Conservation (phyloP, 2,113 vertebrate species). For the Pelusios castaneus region DNA sequence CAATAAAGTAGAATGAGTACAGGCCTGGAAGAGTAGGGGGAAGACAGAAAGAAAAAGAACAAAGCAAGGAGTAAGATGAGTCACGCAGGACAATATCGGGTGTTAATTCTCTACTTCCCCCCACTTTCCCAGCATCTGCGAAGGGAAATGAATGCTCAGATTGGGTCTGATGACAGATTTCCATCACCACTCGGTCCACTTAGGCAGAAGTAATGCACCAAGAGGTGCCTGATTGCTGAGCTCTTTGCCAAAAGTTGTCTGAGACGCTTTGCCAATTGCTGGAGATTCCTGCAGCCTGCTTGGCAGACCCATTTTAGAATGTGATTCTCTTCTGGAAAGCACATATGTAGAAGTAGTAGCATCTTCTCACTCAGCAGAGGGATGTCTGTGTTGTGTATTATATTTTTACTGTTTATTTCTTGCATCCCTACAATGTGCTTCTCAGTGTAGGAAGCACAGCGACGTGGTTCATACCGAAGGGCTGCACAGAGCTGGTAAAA, state of each 20-base stretch:
- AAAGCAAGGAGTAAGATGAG: not conserved
- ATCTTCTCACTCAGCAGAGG: too few species aligned
- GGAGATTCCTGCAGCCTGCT: not conserved
- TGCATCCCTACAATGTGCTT: not conserved
- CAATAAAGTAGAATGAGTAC: fast-evolving
- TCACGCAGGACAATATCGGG: not conserved
- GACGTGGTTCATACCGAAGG: not conserved
- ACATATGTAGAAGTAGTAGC: not conserved
- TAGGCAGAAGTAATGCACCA: fast-evolving
- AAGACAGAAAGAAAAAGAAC: not conserved
- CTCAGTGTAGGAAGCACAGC: not conserved
- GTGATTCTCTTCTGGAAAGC: too few species aligned
- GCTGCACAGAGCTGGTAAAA: not conserved
- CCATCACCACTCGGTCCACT: not conserved
- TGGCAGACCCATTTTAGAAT: not conserved
- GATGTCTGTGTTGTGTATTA: not conserved
- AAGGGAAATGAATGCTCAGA: not conserved
- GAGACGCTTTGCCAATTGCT: not conserved
- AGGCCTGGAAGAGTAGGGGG: fast-evolving
- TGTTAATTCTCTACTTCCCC: not conserved
- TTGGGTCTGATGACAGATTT: not conserved
- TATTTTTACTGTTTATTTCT: not conserved
- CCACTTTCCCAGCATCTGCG: not conserved
- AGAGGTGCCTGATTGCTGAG: not conserved
- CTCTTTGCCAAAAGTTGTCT: fast-evolving